Conservation (phyloP, 2,888 invertebrate species). For the Agriopis leucophaearia region DNA sequence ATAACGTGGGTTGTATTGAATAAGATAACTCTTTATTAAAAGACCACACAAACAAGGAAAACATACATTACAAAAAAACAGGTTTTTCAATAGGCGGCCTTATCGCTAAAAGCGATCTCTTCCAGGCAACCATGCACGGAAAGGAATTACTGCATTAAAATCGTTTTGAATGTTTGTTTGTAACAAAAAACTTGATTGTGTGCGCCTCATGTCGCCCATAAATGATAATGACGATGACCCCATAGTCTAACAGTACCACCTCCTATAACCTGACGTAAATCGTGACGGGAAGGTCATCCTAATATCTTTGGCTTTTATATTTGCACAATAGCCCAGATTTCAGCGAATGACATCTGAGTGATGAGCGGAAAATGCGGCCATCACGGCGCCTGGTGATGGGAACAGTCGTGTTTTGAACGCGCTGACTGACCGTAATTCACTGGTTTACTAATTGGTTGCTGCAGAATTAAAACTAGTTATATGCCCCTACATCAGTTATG, state of each 20-base stretch:
- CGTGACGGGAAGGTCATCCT: constrained; percentile 33
- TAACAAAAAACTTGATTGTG: background rate
- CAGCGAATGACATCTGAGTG: constrained; percentile 48
- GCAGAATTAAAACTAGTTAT: background rate
- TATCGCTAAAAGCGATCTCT: too few species aligned
- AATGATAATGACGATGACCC: constrained; percentile 20
- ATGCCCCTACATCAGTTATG: background rate
- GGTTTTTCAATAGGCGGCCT: too few species aligned
- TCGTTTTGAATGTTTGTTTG: background rate
- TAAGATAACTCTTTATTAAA: too few species aligned
- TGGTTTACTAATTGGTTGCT: constrained; percentile 20
- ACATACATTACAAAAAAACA: too few species aligned
- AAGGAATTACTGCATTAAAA: too few species aligned
- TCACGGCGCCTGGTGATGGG: constrained; percentile 36
- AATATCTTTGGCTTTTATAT: constrained; percentile 26
- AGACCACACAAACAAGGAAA: too few species aligned
- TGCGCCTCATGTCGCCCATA: constrained; percentile 12
- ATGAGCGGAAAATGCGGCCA: constrained; percentile 48
- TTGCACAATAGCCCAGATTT: constrained; percentile 44
- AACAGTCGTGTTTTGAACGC: constrained; percentile 18
- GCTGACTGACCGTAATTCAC: constrained; percentile 20
- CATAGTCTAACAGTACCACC: constrained; percentile 28
- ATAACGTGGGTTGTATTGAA: too few species aligned
- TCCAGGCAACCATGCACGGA: too few species aligned
- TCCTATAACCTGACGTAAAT: background rate